Base-by-base conservation (phyloP, 2,797 vertebrate species). In the Oryzias dopingdopingensis region DNA sequence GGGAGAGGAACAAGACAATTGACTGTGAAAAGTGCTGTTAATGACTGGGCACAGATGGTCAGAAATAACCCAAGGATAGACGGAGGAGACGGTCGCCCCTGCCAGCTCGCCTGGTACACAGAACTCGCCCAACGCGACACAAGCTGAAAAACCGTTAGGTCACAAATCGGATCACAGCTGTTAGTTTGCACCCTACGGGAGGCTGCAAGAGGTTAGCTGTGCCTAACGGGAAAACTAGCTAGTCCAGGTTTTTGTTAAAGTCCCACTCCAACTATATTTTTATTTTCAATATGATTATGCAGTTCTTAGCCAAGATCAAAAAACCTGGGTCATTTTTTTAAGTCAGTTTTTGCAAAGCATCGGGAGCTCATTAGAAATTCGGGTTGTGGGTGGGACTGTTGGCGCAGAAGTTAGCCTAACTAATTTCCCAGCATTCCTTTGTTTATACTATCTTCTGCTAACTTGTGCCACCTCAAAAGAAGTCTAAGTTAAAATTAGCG, bases 41-140 rank as follows among this genome's bases (percentile, higher is more conserved):
- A 86, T 88, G 84, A 79, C 84, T 64, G 77, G 72, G 81, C 82
- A 81, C 89, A 89, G 90, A 90, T 90, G 88, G 89, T 87, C 76
- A 62, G 76, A 87, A 85, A 85, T 79, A 87, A 89, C 82, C 88
- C 84, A 85, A 83, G 86, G 84, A 85, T 82, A 84, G 69, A 77
- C 70, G 79, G 81, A 87, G 81, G 76, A 86, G 87, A 87, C 80
- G 43, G 73, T 73, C 14, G 56, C 70, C 74, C 60, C 65, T 84
- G 86, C 89, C 86, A 86, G 80, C 74, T 79, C 70, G 79, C 78
- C 70, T 76, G 67, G 59, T 83, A 56, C 68, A 62, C 78, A 77
- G 75, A 77, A 77, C 70, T 69, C 80, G 67, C 70, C 84, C 87
- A 81, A 80, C 61, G 82, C 85, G 83, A 83, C 80, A 68, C 85